Base-by-base conservation (phyloP, 1,140 invertebrate species). In the Batillaria attramentaria region DNA sequence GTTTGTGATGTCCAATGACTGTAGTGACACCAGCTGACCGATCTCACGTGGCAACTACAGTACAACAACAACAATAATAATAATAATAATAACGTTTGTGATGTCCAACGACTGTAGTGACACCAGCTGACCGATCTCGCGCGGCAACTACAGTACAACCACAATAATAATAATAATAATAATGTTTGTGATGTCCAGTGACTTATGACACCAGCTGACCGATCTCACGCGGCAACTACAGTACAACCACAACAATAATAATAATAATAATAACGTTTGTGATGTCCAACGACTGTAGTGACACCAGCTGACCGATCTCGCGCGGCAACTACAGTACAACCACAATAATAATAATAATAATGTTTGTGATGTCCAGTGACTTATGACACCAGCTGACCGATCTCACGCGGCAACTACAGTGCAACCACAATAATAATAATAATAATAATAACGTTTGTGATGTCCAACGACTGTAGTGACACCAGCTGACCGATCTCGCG, bases 321-420 rank as follows among this genome's bases (percentile, higher is more conserved):
- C 79, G 78, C 41, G 87, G 89, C 16, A 90, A 42, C 88, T 90
- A 24, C 37, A 43, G 24, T 41, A 4, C 33, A 69, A 13, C 8
- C 13, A 35, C 31, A 69, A 60, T 24, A 28, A 60, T 2, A 24
- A 60, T 31, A 54, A n/a, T 18, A 2, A 54, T 54, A 2, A 18
- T 90, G 69, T 87, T 79, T 72, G 87, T 89, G 35, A 90, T 69
- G 73, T 89, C 87, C 37, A 90, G 72, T 16, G 88, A 89, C 46
- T 84, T 83, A 75, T 2, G 84, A 87, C 24, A 76, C 79, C 72
- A 89, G 79, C 28, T 82, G 75, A 35, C 88, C 88, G 65, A 90
- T 89, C 68, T 89, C 87, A 62, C 79, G 78, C 41, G 87, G 89
- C 16, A 90, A 42, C 88, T 90, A 24, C 37, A 43, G 24, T 41